phyloP scores from a whole-genome alignment of 2,888 invertebrate genomes.

The Masnerella sp. region DNA sequence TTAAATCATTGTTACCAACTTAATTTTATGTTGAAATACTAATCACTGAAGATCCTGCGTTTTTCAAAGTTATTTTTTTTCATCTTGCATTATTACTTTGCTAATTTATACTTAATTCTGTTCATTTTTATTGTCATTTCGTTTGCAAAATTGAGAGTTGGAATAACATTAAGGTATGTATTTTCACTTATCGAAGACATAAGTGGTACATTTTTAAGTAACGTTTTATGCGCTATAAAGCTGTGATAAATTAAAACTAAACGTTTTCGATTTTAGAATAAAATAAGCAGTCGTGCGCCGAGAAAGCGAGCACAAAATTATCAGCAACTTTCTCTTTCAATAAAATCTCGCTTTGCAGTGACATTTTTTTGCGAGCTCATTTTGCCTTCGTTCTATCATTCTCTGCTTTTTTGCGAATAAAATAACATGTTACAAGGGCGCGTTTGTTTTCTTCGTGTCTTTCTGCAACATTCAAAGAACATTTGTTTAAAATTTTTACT shows the following conservation, averaged over 20 bases:
- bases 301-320: slow-evolving; percentile 47
- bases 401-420: background rate
- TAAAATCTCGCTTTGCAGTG: slow-evolving; percentile 47
- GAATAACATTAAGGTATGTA: slow-evolving; percentile 30
- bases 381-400: slow-evolving; percentile 2
- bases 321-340: slow-evolving; percentile 50
- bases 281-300: slow-evolving; percentile 20
- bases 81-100: too few relatives aligned
- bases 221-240: slow-evolving; percentile 22
- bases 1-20: too few relatives aligned
- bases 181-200: slow-evolving; percentile 34
- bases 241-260: slow-evolving; percentile 29
- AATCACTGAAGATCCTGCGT: too few relatives aligned
- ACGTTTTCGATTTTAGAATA: slow-evolving; percentile 46
- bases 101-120: too few relatives aligned
- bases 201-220: slow-evolving; percentile 24
- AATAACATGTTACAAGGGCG: slow-evolving; percentile 6
- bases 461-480: too few relatives aligned
- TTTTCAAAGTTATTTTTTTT: too few relatives aligned
- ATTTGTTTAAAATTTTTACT: too few relatives aligned
- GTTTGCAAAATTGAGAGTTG: background rate
- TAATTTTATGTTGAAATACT: too few relatives aligned
- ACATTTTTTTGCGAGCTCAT: slow-evolving; percentile 41
- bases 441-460: too few relatives aligned
- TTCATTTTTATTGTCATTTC: background rate